These are phyloP conservation scores for Hapalemur alaotrensis DNA, from an alignment of 2,797 vertebrate species.

Conservation along the genomic window DNA sequence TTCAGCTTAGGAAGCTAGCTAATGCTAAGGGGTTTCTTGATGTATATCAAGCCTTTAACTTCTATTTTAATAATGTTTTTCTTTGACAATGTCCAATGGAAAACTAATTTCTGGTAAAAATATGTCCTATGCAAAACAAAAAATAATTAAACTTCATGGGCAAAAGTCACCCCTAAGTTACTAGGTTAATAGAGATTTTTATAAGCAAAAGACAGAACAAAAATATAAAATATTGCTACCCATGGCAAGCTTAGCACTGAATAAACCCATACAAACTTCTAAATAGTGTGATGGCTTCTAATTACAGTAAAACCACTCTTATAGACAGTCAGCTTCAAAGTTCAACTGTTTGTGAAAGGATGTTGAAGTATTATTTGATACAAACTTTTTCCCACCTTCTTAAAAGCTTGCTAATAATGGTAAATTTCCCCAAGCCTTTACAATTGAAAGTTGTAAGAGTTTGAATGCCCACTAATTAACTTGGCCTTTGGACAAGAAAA, in stretches of 20 bases:
- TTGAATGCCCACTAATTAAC: not conserved
- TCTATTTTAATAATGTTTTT: not conserved
- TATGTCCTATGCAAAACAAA: not conserved
- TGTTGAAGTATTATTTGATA: constrained; percentile 39
- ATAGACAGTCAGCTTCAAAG: constrained; percentile 27
- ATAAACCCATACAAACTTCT: constrained; percentile 58
- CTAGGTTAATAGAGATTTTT: constrained; percentile 36
- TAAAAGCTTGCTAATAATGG: constrained; percentile 41
- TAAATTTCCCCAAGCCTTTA: constrained; percentile 22
- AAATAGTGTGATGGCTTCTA: constrained; percentile 47
- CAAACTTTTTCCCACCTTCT: not conserved
- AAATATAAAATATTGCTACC: not conserved
- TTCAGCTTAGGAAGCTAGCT: not conserved
- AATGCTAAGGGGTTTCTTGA: not conserved
- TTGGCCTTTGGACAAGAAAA: constrained; percentile 16
- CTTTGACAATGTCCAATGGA: constrained; percentile 55
- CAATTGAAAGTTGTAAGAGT: constrained; percentile 44
- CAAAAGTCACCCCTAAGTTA: constrained; percentile 31
- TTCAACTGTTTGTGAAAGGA: constrained; percentile 56
- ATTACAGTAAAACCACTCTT: not conserved
- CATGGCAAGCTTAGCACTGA: not conserved
- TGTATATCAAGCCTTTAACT: not conserved
- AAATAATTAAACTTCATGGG: constrained; percentile 49
- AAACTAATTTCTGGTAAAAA: constrained; percentile 62
- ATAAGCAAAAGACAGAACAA: constrained; percentile 55